Conservation (phyloP, 2,888 invertebrate species). For the Erynnis tages region DNA sequence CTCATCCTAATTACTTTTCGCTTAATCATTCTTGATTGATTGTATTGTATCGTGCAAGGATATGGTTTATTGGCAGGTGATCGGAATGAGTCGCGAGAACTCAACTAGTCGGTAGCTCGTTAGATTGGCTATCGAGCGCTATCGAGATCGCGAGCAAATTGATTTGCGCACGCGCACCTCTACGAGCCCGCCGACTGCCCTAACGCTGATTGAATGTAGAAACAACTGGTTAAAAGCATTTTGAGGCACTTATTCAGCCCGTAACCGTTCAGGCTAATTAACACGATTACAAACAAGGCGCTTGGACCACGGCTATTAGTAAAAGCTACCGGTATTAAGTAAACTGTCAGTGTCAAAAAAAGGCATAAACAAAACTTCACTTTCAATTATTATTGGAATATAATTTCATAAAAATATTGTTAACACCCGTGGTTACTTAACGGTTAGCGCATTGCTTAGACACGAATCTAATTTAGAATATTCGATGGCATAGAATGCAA, state of each 20-base stretch:
- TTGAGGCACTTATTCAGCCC: constrained; percentile 21
- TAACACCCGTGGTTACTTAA: neutral
- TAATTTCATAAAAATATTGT: too few relatives aligned
- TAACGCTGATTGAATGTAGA: constrained; percentile 52
- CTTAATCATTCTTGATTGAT: constrained; percentile 11
- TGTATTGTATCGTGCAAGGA: constrained; percentile 4
- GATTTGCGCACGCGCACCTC: constrained; percentile 63
- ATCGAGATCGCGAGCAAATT: constrained; percentile 64
- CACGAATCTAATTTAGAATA: constrained; percentile 47
- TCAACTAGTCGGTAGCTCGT: constrained; percentile 50
- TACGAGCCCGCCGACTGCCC: constrained; percentile 54
- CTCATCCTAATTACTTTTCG: constrained; percentile 18
- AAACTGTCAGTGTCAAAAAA: neutral
- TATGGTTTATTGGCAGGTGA: constrained; percentile 23
- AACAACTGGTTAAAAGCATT: constrained; percentile 26
- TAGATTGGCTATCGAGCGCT: constrained; percentile 52
- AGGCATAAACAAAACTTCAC: neutral
- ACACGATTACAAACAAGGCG: constrained; percentile 20
- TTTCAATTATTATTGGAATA: too few relatives aligned
- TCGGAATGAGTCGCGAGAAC: constrained; percentile 35
- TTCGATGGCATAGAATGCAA: constrained; percentile 49
- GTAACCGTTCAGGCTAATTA: constrained; percentile 21
- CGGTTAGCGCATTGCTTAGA: constrained; percentile 35
- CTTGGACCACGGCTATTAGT: constrained; percentile 10
- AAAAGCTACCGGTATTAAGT: constrained; percentile 24